Percentiles rank a stretch among this genome's conserved stretches.
These are phyloP conservation scores for Acleris sparsana DNA, from an alignment of 2,888 invertebrate genomes.

Conservation along the genomic window DNA sequence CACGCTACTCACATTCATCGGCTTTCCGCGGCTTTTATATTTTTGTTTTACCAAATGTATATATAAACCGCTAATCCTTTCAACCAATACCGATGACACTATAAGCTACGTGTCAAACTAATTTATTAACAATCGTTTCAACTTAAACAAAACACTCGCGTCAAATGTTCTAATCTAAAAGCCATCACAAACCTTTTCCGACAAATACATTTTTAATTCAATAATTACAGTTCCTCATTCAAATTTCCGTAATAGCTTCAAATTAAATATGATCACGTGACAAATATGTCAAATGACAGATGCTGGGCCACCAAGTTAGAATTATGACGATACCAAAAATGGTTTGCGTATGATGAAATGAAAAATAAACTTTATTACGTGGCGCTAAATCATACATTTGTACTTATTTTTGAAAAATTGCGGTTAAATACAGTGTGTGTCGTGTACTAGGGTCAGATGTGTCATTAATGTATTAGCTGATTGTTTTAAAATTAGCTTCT, in stretches of 20 bases:
- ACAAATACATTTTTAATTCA: conserved; percentile 79
- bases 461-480: conserved; percentile 62
- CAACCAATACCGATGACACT: background rate
- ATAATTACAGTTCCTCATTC: conserved; percentile 68
- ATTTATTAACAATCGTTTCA: conserved; percentile 45
- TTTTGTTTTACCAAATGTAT: too few relatives aligned
- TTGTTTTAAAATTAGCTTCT: conserved; percentile 52
- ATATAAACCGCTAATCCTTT: too few relatives aligned
- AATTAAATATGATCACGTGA: conserved; percentile 78
- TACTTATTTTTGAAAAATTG: conserved; percentile 12
- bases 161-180: conserved; percentile 63
- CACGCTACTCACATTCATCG: too few relatives aligned
- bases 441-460: conserved; percentile 46
- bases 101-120: background rate
- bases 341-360: background rate
- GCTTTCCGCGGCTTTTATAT: too few relatives aligned
- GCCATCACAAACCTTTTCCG: conserved; percentile 67
- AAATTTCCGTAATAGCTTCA: conserved; percentile 62
- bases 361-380: background rate
- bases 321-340: conserved; percentile 17
- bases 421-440: background rate
- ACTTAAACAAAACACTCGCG: conserved; percentile 48
- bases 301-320: conserved; percentile 52
- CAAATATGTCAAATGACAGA: conserved; percentile 76
- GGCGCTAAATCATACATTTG: conserved; percentile 37